Conservation (phyloP, 2,113 vertebrate species). For the Maccullochella peelii region DNA sequence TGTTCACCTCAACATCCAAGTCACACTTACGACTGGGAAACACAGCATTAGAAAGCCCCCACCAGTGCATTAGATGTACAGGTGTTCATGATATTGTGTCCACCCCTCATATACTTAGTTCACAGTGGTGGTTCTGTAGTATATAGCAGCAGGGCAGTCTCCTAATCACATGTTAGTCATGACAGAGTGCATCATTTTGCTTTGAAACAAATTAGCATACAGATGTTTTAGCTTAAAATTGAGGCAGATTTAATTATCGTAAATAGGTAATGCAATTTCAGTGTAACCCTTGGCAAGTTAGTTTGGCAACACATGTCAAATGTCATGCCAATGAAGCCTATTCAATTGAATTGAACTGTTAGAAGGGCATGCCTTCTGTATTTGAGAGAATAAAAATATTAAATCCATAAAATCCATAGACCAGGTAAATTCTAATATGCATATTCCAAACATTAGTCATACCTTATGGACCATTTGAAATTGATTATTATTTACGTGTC, state of each 20-base stretch:
- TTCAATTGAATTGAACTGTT: background rate
- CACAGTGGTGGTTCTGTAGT: slow-evolving; percentile 20
- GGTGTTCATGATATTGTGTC: slow-evolving; percentile 25
- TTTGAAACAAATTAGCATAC: slow-evolving; percentile 46
- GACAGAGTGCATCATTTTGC: slow-evolving; percentile 11
- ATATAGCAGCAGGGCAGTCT: slow-evolving; percentile 20
- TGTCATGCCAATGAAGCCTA: no score
- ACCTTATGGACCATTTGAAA: slow-evolving; percentile 8
- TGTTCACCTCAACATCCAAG: no score
- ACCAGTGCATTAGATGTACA: background rate
- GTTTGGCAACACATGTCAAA: no score
- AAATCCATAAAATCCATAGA: background rate
- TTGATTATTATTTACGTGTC: background rate
- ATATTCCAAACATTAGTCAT: background rate
- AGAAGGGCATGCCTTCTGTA: background rate
- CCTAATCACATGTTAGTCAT: slow-evolving; percentile 34
- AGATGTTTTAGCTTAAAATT: slow-evolving; percentile 46
- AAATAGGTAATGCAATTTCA: slow-evolving; percentile 39
- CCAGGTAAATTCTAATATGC: background rate
- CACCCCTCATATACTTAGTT: background rate
- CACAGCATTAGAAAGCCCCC: background rate
- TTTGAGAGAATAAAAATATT: background rate
- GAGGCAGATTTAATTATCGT: slow-evolving; percentile 40
- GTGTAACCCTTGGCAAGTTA: background rate
- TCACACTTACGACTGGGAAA: no score